Evolutionary conservation across 2,888 invertebrate species (phyloP), one percentile per base, ranked within the genome.

Genomic region (Plagiodera versicolora): DNA sequence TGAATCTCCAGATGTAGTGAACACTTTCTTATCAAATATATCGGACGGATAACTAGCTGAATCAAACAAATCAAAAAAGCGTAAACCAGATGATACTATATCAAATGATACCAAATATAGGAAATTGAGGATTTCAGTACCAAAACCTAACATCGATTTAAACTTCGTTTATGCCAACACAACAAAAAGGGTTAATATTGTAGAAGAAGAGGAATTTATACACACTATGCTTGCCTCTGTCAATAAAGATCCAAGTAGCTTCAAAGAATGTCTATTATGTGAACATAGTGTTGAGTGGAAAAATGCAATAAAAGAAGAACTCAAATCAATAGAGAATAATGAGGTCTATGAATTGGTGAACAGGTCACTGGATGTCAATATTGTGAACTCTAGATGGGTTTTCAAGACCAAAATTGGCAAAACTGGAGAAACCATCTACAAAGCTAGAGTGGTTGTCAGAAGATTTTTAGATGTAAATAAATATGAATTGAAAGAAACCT

Each of bases 291-390:
- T 5, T 47, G 47, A 47, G 9, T 47, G 47, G 47, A 47, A 19
- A 9, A 47, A 14, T 19, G 1, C 47, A 16, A 16, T 47, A 2
- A 16, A 47, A 16, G 17, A 47, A 47, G 59, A 59, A 28, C 47
- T 59, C 19, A 46, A 59, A 16, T 59, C 59, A 30, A 59, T 59
- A 48, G 24, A 16, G 16, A 17, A 53, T 16, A 59, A 59, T 35
- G 46, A 59, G 10, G 59, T 59, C n/a, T 59, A 54, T 48, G 24
- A 24, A 59, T n/a, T 54, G 11, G 53, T 53, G 10, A 24, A 59
- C 14, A 45, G 53, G 47, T 53, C 54, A n/a, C 17, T 18, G 35
- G 30, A 24, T 24, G 24, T 24, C 24, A 24, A 24, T 24, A 6
- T 24, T 5, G 3, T 47, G 18, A 14, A n/a, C n/a, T n/a, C n/a